These are phyloP conservation scores for Danionella dracula DNA, from an alignment of 2,797 vertebrate species.

Conservation along the genomic window DNA sequence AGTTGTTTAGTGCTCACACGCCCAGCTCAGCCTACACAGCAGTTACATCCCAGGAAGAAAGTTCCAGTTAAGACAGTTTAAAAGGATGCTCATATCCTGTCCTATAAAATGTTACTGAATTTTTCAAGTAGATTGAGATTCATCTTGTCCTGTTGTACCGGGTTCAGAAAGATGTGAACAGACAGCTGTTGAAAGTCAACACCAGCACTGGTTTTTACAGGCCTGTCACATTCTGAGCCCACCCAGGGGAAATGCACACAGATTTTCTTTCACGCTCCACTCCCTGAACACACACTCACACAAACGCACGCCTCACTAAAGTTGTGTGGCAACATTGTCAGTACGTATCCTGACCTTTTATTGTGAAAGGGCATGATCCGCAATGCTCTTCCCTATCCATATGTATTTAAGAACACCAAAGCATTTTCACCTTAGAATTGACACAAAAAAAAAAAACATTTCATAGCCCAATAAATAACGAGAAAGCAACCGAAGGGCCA, in stretches of 20 bases:
- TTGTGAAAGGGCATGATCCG: background rate
- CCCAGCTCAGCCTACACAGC: background rate
- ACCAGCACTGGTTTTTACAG: conserved; percentile 38
- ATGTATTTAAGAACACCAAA: background rate
- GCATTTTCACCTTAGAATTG: background rate
- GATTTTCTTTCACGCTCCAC: conserved; percentile 34
- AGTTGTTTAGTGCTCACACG: background rate
- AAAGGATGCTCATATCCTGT: background rate
- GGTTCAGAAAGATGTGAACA: conserved; percentile 22
- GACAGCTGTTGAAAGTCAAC: conserved; percentile 44
- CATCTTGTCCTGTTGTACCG: background rate
- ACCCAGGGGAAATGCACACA: conserved; percentile 32
- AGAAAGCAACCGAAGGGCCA: too few relatives aligned
- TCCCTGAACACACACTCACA: background rate
- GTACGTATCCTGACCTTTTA: background rate
- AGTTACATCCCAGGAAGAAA: conserved; percentile 1
- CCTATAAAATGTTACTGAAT: conserved; percentile 24
- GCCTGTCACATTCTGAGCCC: conserved; percentile 33
- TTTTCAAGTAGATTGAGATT: background rate
- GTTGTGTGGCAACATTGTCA: background rate
- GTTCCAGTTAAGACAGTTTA: background rate
- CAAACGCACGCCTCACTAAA: conserved; percentile 14
- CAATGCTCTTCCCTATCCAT: background rate
- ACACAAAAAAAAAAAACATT: too few relatives aligned
- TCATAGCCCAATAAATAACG: too few relatives aligned